phyloP scores from a whole-genome alignment of 2,113 vertebrate genomes.

The Gallinago paraguaiae region DNA sequence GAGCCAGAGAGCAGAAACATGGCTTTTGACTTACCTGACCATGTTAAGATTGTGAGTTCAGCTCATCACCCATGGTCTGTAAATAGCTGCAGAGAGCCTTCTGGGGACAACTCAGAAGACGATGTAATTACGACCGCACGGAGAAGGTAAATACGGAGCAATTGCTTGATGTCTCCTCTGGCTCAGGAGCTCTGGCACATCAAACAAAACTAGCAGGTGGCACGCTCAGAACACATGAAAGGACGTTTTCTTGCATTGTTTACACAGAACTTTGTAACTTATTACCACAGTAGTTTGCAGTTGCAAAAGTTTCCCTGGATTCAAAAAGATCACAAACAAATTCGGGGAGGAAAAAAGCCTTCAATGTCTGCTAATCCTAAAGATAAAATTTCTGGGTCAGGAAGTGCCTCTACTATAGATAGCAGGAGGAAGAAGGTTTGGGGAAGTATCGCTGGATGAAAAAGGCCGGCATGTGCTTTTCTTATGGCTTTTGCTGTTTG shows the following conservation, averaged over 20 bases:
- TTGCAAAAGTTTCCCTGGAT: background rate
- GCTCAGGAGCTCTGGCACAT: background rate
- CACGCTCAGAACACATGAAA: background rate
- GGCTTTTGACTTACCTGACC: background rate
- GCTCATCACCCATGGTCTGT: background rate
- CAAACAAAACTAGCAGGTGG: slow-evolving; percentile 9
- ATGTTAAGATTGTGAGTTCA: background rate
- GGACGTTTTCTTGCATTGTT: background rate
- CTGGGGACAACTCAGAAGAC: background rate
- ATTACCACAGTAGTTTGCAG: background rate
- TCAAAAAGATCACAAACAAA: background rate
- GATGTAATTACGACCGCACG: background rate
- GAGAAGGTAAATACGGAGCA: background rate
- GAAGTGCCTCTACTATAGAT: slow-evolving; percentile 23
- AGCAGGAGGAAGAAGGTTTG: slow-evolving; percentile 15
- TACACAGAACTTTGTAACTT: background rate
- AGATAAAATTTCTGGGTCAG: slow-evolving; percentile 42
- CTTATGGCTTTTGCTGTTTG: background rate
- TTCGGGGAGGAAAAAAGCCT: background rate
- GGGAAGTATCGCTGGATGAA: background rate
- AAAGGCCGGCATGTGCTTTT: slow-evolving; percentile 10
- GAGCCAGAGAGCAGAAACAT: background rate
- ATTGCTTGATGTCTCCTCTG: background rate
- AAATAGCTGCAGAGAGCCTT: background rate
- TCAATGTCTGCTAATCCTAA: slow-evolving; percentile 41